A percentile compares a stretch with the other conserved stretches of the same genome.
Conservation (phyloP, 2,797 vertebrate species). For the Eremophila alpestris region DNA sequence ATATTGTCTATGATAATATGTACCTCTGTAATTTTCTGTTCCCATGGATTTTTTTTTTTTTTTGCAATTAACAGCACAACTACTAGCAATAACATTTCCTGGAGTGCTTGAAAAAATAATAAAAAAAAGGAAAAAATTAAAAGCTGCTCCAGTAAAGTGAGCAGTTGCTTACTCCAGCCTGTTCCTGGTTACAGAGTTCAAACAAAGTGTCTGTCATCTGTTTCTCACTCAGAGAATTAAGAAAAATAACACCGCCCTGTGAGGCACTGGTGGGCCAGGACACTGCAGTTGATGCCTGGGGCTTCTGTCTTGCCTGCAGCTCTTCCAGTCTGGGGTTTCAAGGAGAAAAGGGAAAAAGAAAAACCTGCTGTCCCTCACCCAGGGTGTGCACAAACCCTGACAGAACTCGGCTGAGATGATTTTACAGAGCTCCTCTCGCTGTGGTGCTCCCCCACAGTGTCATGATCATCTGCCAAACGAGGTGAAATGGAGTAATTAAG, state of each 20-base stretch:
- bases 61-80: conserved; percentile 18
- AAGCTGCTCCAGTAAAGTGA: conserved; percentile 16
- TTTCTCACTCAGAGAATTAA: conserved; percentile 22
- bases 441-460: background rate
- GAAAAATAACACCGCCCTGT: background rate
- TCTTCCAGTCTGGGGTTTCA: background rate
- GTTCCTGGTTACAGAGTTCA: conserved; percentile 30
- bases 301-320: background rate
- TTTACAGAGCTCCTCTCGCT: background rate
- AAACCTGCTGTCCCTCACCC: background rate
- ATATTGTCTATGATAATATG: conserved; percentile 62
- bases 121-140: background rate
- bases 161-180: background rate
- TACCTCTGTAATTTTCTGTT: conserved; percentile 32
- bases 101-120: conserved; percentile 33
- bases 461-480: conserved; percentile 16
- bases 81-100: conserved; percentile 61
- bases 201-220: conserved; percentile 12
- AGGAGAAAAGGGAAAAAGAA: background rate
- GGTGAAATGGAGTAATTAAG: conserved; percentile 38
- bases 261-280: background rate
- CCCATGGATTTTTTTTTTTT: background rate
- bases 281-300: background rate
- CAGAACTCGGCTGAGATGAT: background rate
- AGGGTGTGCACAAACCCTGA: background rate